phyloP scores from a whole-genome alignment of 2,888 invertebrate genomes.

The Urechis unicinctus region DNA sequence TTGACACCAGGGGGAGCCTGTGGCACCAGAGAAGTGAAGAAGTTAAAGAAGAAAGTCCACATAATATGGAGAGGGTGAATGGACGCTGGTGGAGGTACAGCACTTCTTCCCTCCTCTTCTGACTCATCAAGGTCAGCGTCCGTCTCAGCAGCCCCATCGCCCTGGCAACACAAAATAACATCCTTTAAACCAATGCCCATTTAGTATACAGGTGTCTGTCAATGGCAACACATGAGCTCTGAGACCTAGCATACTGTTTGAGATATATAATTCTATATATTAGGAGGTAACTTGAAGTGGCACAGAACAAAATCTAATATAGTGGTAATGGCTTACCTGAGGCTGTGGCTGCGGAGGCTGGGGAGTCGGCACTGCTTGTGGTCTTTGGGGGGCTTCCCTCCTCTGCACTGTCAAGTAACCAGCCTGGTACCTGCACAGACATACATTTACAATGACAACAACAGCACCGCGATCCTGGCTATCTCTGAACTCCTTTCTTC shows the following conservation, averaged over 20 bases:
- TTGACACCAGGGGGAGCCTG: slow-evolving; percentile 64
- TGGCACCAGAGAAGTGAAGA: slow-evolving; percentile 89
- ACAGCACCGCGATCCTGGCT: too few species aligned
- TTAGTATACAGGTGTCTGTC: too few species aligned
- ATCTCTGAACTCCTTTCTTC: too few species aligned
- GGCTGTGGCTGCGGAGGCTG: not conserved
- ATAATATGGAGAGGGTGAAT: slow-evolving; percentile 62
- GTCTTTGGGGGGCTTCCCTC: not conserved
- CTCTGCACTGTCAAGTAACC: not conserved
- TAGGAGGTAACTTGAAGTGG: too few species aligned
- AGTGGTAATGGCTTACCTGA: not conserved
- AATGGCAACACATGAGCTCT: too few species aligned
- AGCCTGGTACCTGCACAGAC: not conserved
- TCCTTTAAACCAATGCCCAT: too few species aligned
- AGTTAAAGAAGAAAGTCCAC: slow-evolving; percentile 86
- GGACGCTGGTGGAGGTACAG: slow-evolving; percentile 9
- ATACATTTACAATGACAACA: not conserved
- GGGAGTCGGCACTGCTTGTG: not conserved
- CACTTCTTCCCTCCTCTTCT: not conserved
- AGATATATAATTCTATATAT: too few species aligned
- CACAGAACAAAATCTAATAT: not conserved
- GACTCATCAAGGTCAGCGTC: too few species aligned
- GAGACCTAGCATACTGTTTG: too few species aligned
- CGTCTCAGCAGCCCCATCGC: too few species aligned
- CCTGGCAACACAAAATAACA: too few species aligned